Conservation (phyloP, 2,888 invertebrate species). For the Erynnis tages region DNA sequence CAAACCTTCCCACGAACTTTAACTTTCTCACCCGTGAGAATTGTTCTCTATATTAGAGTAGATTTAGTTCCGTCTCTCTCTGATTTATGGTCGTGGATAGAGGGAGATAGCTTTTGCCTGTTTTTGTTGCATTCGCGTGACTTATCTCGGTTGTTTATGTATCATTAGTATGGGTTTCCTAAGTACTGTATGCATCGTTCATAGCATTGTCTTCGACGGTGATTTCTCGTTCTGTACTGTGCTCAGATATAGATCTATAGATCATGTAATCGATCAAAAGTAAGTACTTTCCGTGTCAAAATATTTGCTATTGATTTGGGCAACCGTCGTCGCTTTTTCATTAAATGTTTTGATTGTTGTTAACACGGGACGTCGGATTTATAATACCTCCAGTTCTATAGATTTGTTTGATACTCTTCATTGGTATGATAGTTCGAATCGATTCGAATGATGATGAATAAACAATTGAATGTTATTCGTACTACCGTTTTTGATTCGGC, state of each 20-base stretch:
- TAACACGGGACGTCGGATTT: no score
- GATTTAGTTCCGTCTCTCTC: constrained; percentile 26
- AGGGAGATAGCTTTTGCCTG: constrained; percentile 11
- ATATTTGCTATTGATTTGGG: no score
- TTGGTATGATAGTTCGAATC: no score
- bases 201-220: neutral
- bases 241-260: neutral
- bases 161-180: constrained; percentile 15
- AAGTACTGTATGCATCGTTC: constrained; percentile 8
- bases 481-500: no score
- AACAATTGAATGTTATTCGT: no score
- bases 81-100: constrained; percentile 14
- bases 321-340: no score
- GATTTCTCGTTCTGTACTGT: neutral
- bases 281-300: no score
- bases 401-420: no score
- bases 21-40: constrained; percentile 58
- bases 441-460: no score
- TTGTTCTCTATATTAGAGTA: constrained; percentile 23
- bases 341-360: no score
- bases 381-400: no score
- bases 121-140: constrained; percentile 26
- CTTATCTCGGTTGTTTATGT: constrained; percentile 24
- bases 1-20: constrained; percentile 50
- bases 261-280: no score